Percentiles rank a stretch among this genome's conserved stretches.
phyloP scores from a whole-genome alignment of 2,888 invertebrate species.

The Heliconius ethilla region DNA sequence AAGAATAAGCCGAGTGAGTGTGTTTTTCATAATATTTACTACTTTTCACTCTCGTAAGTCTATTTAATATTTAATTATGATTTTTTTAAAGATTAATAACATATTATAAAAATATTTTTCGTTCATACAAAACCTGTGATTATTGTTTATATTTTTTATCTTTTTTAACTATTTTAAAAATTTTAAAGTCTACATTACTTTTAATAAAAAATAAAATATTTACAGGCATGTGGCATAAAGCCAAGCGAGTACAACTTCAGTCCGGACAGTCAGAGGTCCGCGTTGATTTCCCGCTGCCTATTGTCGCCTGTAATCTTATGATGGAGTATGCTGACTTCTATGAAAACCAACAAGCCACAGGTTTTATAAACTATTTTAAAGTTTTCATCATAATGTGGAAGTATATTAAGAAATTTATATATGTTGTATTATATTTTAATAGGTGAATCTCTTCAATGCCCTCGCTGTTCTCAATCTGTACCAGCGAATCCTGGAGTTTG shows the following conservation, averaged over 20 bases:
- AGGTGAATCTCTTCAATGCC: slow-evolving; percentile 95
- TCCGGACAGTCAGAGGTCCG: slow-evolving; percentile 97
- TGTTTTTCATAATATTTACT: no score
- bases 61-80: no score
- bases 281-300: slow-evolving; percentile 97
- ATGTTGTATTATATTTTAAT: slow-evolving; percentile 20
- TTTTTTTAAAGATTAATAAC: no score
- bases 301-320: slow-evolving; percentile 98
- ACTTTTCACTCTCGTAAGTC: no score
- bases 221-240: slow-evolving; percentile 96
- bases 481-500: slow-evolving; percentile 99
- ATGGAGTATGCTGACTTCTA: slow-evolving; percentile 99
- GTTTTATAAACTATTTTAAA: slow-evolving; percentile 54
- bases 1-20: slow-evolving; percentile 92
- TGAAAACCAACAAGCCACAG: slow-evolving; percentile 95
- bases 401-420: not conserved
- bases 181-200: no score
- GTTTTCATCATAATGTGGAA: not conserved
- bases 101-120: no score
- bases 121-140: no score
- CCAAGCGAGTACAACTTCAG: slow-evolving; percentile 93
- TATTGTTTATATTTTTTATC: not conserved
- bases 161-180: no score
- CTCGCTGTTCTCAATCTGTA: slow-evolving; percentile 97
- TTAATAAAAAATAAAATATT: not conserved